Percentiles rank a stretch among this genome's conserved stretches.
These are phyloP conservation scores for Acrobasis repandana DNA, from an alignment of 2,888 invertebrate species.

Conservation along the genomic window DNA sequence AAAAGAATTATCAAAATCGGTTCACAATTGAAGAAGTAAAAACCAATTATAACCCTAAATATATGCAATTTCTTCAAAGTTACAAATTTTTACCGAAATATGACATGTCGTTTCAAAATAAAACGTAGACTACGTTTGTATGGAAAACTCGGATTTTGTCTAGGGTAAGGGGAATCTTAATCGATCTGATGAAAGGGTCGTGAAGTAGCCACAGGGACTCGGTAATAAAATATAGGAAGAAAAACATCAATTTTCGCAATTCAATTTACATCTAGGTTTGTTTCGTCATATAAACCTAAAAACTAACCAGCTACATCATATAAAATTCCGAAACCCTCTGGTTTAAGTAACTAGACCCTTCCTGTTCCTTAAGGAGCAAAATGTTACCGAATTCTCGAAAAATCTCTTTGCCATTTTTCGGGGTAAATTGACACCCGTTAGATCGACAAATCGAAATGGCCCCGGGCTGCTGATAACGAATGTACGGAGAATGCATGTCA, in stretches of 20 bases:
- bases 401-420: slow-evolving; percentile 4
- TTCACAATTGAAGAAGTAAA: no score
- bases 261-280: background rate
- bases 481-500: background rate
- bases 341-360: slow-evolving; percentile 1
- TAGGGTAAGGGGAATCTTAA: no score
- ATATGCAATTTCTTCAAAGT: no score
- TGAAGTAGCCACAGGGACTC: no score
- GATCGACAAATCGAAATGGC: slow-evolving; percentile 19
- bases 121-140: no score
- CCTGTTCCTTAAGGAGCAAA: background rate
- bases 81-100: no score
- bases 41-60: no score
- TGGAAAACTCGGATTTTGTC: no score
- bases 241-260: background rate
- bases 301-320: background rate
- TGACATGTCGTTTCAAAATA: no score
- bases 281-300: background rate
- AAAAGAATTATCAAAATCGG: no score
- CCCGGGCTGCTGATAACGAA: background rate
- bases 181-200: no score
- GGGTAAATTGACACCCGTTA: slow-evolving; percentile 14
- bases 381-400: slow-evolving; percentile 15
- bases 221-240: no score
- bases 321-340: background rate